These are phyloP conservation scores for Erpornis zantholeuca DNA, from an alignment of 2,113 vertebrate species.

Conservation along the genomic window DNA sequence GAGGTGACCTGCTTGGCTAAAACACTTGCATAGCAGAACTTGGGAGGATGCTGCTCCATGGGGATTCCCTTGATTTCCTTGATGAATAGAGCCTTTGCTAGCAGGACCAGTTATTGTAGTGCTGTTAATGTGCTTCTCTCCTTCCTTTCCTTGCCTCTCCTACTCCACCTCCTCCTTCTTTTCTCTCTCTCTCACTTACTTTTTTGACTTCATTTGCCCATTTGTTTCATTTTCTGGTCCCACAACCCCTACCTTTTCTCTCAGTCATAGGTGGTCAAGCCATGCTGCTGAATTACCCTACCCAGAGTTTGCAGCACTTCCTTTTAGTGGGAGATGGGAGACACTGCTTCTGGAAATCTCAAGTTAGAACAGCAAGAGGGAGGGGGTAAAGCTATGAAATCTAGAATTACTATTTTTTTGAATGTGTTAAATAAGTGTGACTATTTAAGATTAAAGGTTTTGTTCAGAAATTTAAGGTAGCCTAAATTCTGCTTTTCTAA, in stretches of 20 bases:
- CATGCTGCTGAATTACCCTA: constrained; percentile 53
- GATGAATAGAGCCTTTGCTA: constrained; percentile 7
- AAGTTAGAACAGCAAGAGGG: constrained; percentile 62
- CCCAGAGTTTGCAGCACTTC: constrained; percentile 64
- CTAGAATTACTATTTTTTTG: background rate
- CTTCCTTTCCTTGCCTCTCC: constrained; percentile 39
- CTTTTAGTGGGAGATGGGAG: constrained; percentile 69
- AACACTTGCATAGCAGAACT: background rate
- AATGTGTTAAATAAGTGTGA: background rate
- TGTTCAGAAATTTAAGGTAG: background rate
- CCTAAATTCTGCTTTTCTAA: background rate
- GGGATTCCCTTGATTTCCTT: background rate
- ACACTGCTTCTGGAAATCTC: constrained; percentile 65
- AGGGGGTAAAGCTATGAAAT: constrained; percentile 57
- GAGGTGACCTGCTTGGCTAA: constrained; percentile 52
- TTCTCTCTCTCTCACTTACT: background rate
- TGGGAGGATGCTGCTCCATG: background rate
- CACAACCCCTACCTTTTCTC: constrained; percentile 57
- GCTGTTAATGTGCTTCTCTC: constrained; percentile 59
- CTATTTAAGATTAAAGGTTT: background rate
- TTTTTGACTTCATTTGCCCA: constrained; percentile 11
- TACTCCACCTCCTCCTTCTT: background rate
- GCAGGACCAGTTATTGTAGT: background rate
- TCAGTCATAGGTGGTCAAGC: constrained; percentile 61
- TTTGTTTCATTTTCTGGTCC: constrained; percentile 30